Evolutionary conservation across 1,140 invertebrate genomes (phyloP).

Genomic region (Drosophila dunni): DNA sequence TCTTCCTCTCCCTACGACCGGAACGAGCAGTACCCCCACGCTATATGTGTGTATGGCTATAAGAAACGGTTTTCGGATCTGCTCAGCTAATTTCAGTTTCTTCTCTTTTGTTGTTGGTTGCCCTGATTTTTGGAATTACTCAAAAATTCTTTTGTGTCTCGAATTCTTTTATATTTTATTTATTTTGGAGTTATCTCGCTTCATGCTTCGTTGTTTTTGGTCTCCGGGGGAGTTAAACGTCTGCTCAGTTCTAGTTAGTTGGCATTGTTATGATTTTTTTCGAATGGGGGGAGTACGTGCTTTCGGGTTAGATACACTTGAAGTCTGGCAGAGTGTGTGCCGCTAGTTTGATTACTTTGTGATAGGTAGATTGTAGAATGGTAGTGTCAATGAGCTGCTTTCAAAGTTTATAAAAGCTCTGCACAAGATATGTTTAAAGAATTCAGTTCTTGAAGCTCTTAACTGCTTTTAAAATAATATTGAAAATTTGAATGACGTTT

Average conservation of each 20-base stretch:
- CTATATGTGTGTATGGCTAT: conserved; percentile 6
- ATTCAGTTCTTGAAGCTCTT: too few relatives aligned
- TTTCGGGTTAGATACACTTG: conserved; percentile 2
- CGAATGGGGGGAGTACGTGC: conserved; percentile 13
- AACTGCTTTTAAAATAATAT: too few relatives aligned
- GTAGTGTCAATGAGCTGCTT: too few relatives aligned
- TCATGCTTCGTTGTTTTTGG: conserved; percentile 40
- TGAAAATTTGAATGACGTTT: too few relatives aligned
- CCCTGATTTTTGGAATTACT: conserved; percentile 40
- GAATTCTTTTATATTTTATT: conserved; percentile 17
- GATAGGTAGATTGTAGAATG: neutral
- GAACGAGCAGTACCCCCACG: conserved; percentile 44
- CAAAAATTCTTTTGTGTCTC: conserved; percentile 33
- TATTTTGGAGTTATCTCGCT: conserved; percentile 17
- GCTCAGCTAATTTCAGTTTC: conserved; percentile 5
- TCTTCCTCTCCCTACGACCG: conserved; percentile 17
- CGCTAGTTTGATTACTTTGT: conserved; percentile 17
- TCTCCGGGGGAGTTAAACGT: neutral
- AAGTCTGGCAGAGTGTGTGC: neutral
- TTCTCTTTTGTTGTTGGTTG: conserved; percentile 39
- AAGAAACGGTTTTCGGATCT: conserved; percentile 42
- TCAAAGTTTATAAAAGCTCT: neutral
- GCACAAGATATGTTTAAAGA: too few relatives aligned
- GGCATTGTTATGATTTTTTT: conserved; percentile 27
- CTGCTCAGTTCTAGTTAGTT: conserved; percentile 37